Evolutionary conservation across 2,888 invertebrate species (phyloP), one percentile per base, ranked within the genome.

Genomic region (Eupithecia subumbrata): DNA sequence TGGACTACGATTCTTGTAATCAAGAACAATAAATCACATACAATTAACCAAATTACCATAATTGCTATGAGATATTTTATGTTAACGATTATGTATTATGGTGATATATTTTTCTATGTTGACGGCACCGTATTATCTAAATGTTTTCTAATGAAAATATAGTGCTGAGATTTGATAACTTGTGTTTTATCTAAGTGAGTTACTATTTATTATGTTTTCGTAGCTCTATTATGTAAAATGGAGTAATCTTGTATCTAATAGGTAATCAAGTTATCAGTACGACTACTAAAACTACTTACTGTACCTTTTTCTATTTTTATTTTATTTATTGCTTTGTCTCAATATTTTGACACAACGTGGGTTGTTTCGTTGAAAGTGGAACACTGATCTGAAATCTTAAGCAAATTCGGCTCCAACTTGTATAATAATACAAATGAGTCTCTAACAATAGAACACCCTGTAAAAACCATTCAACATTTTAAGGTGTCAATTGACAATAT

Each of bases 31-130:
- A 82, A 82, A 82, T 83, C 82, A 78, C 83, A 83, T 84, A 85
- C 86, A 87, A 85, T 84, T 81, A 79, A 82, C 76, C 76, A 80
- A 78, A 87, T 87, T 86, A 86, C 79, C 84, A 86, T 84, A 86
- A 83, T 82, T 83, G 71, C 81, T 78, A 80, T 80, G 76, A 83
- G 80, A 85, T 85, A 84, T 88, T 83, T 87, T 84, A 86, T 82
- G 81, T 72, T 81, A 79, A 82, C 82, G 82, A 85, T 87, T 83
- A 83, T 79, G 78, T 82, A 83, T 85, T 81, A 64, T 81, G 79
- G 87, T 77, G 77, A 78, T 81, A 82, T 83, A 83, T 82, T 78
- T 81, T 74, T 74, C 74, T 79, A 76, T 85, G 85, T 83, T 85
- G 84, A 85, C 85, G 83, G 82, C 74, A 56, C 69, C 79, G 83